Evolutionary conservation across 2,797 vertebrate species (phyloP).

Genomic region (Pterois miles): DNA sequence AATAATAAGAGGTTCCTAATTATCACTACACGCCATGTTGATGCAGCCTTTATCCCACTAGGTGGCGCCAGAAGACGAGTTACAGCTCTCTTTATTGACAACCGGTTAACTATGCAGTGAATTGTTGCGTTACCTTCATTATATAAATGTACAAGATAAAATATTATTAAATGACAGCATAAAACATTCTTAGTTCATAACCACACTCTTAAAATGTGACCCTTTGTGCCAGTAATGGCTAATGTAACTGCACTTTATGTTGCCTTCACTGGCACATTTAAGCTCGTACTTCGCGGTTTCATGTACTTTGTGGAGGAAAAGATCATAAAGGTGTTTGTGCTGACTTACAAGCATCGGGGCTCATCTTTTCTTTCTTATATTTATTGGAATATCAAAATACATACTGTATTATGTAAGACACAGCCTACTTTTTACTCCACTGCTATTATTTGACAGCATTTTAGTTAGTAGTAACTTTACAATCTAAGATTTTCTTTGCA

Average conservation of each 20-base stretch:
- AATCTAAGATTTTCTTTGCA: neutral
- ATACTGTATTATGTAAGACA: neutral
- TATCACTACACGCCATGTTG: neutral
- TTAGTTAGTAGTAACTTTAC: neutral
- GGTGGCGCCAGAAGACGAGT: constrained; percentile 41
- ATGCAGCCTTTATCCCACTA: constrained; percentile 26
- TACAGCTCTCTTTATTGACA: neutral
- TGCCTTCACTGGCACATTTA: constrained; percentile 24
- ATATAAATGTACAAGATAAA: neutral
- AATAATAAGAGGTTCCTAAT: neutral
- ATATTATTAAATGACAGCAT: neutral
- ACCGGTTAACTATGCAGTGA: neutral
- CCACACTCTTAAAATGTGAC: neutral
- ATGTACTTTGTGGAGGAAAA: neutral
- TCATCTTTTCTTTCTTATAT: neutral
- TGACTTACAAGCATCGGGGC: neutral
- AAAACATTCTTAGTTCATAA: neutral
- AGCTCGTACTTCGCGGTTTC: neutral
- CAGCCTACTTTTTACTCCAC: neutral
- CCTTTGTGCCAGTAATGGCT: too few relatives aligned
- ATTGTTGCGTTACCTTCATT: rapidly evolving
- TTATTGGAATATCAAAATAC: neutral
- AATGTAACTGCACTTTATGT: constrained; percentile 1
- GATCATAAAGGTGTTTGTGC: neutral
- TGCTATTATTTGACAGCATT: neutral